Evolutionary conservation across 2,888 invertebrate genomes (phyloP), one percentile per base, ranked within the genome.

Genomic region (Plutella xylostella): DNA sequence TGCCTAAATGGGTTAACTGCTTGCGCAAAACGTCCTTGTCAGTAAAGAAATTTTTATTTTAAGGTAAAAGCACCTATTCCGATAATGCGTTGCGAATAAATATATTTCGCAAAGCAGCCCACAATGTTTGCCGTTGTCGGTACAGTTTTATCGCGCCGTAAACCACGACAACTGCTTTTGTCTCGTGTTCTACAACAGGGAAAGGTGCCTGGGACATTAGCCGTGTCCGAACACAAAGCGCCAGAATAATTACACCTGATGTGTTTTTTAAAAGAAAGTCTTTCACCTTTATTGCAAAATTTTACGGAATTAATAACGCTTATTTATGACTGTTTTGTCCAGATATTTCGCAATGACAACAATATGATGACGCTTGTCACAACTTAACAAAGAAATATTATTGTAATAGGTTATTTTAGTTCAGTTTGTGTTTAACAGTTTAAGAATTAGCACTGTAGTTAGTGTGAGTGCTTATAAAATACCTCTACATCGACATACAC

Each of bases 91-190:
- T 56, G 60, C 60, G 53, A 61, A 63, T 65, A 58, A 63, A 65
- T 65, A 51, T 55, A 52, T 25, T 31, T 30, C 30, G 30, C 19
- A 30, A 55, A 56, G 65, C 60, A 68, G 71, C 67, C 80, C 78
- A 75, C 82, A 80, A 82, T 82, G 77, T 82, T 83, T 80, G 62
- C 63, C 69, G 67, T 75, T 78, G 78, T 77, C 64, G 61, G 60
- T 61, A 65, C 63, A 65, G 64, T 73, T 82, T 80, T 79, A 82
- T 79, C 68, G 57, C 69, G 53, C 65, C 72, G 73, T 82, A 77
- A 79, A 82, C 82, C 82, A 72, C 79, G 74, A 77, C 79, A 78
- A 75, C 71, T 42, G 72, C 70, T 66, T 72, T 74, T 67, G 71
- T 51, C 67, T 63, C 68, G 56, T 64, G 63, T 57, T 61, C 60